Base-by-base conservation (phyloP, 2,797 vertebrate genomes). In the Esox lucius region DNA sequence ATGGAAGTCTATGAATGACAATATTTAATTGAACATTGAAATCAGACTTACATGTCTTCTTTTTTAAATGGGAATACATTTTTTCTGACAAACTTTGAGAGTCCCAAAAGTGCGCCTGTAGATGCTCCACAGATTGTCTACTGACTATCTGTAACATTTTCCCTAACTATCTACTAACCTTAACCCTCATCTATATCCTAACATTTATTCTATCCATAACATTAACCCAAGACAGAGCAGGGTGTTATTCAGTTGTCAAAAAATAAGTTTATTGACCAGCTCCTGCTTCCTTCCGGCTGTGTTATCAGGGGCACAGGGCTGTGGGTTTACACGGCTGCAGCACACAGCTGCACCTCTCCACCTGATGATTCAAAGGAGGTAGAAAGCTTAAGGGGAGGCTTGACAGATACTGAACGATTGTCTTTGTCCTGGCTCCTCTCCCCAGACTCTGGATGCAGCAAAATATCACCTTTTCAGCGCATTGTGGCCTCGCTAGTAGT, bases 381-480 rank as follows among this genome's bases (percentile, higher is more conserved):
- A 22, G 22, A 22, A 61, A 46, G 46, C 53, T 67, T 35, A 42
- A 46, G 26, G 39, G 64, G 49, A 71, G 9, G 39, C 62, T 46
- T 68, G 69, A 71, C 68, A 71, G 64, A 9, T 59, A 15, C 31
- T 26, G 74, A 71, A 67, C 71, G 42, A n/a, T 17, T 24, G 24
- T 61, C 67, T 46, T 61, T 49, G n/a, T 75, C 53, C 59, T n/a
- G 17, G 12, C 8, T 28, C 42, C 5, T 15, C 31, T 59, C 51
- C 62, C 56, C 7, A 76, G 73, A 49, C 67, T 80, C 70, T 22
- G 75, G 75, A 77, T 68, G 61, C 75, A 82, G 77, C 74, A 82
- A 86, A 89, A 81, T 9, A 82, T 78, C 77, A 28, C 71, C 85
- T 75, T 70, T 28, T n/a, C 70, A 59, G 11, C 11, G 17, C n/a